Evolutionary conservation across 1,140 invertebrate species (phyloP).

Genomic region (Leptonema lineaticorne): DNA sequence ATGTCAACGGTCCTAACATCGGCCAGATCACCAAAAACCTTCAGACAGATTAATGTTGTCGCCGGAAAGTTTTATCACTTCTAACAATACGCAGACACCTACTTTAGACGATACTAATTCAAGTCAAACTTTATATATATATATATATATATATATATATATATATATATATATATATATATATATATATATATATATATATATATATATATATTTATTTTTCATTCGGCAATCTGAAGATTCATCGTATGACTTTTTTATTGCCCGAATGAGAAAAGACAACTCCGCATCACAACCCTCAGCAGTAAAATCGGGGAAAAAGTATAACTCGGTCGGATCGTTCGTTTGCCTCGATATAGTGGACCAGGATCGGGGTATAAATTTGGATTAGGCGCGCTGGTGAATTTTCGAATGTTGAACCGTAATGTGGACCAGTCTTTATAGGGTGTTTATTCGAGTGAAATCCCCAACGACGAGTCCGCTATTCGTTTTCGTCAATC

Average conservation of each 20-base stretch:
- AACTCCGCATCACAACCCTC: too few relatives aligned
- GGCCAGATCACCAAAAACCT: constrained; percentile 1
- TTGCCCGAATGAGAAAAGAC: neutral
- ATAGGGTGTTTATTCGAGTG: neutral
- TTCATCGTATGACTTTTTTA: neutral
- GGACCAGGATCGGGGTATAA: neutral
- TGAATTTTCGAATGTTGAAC: neutral
- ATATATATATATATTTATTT: too few relatives aligned
- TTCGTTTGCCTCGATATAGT: neutral
- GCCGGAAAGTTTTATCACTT: constrained; percentile 26
- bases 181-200: too few relatives aligned
- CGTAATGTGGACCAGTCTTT: neutral
- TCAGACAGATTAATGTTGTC: constrained; percentile 29
- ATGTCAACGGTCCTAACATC: constrained; percentile 5
- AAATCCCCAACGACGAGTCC: neutral
- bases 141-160: too few relatives aligned
- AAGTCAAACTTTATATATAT: too few relatives aligned
- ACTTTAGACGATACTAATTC: too few relatives aligned
- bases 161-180: too few relatives aligned
- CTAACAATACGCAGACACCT: constrained; percentile 5
- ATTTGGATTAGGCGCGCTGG: neutral
- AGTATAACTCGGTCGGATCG: neutral
- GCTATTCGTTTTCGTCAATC: neutral
- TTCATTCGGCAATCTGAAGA: neutral
- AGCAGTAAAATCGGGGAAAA: too few relatives aligned